Conservation (phyloP, 2,113 vertebrate species). For the Corydoras maculifer region DNA sequence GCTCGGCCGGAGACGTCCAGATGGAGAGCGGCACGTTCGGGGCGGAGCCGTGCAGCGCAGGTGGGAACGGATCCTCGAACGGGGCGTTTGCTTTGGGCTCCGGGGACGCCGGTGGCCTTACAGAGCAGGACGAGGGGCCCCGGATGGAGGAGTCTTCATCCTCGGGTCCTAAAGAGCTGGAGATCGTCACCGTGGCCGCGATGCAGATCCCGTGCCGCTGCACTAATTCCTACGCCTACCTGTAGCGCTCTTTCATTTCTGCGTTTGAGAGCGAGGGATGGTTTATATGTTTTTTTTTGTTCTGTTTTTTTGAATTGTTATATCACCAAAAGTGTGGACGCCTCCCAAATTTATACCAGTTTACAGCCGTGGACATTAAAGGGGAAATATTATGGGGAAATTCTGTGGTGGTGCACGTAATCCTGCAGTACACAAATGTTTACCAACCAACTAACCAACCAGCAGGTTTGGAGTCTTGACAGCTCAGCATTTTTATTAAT, state of each 20-base stretch:
- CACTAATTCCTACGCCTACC: slow-evolving; percentile 92
- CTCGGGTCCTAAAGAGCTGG: slow-evolving; percentile 80
- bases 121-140: slow-evolving; percentile 70
- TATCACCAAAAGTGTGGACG: no score
- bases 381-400: no score
- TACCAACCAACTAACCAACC: no score
- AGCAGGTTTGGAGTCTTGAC: no score
- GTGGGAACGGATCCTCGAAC: slow-evolving; percentile 89
- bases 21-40: slow-evolving; percentile 76
- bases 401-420: no score
- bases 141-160: slow-evolving; percentile 42
- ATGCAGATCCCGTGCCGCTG: slow-evolving; percentile 96
- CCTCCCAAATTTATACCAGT: no score
- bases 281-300: not conserved
- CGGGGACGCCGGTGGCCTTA: slow-evolving; percentile 70
- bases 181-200: slow-evolving; percentile 91
- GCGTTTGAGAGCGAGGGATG: not conserved
- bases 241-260: slow-evolving; percentile 62
- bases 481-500: no score
- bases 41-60: slow-evolving; percentile 71
- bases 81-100: slow-evolving; percentile 82
- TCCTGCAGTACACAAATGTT: no score
- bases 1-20: slow-evolving; percentile 68
- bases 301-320: not conserved
- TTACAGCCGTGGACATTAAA: no score